Evolutionary conservation across 2,888 invertebrate species (phyloP).

Genomic region (Amblyjoppa proteus): DNA sequence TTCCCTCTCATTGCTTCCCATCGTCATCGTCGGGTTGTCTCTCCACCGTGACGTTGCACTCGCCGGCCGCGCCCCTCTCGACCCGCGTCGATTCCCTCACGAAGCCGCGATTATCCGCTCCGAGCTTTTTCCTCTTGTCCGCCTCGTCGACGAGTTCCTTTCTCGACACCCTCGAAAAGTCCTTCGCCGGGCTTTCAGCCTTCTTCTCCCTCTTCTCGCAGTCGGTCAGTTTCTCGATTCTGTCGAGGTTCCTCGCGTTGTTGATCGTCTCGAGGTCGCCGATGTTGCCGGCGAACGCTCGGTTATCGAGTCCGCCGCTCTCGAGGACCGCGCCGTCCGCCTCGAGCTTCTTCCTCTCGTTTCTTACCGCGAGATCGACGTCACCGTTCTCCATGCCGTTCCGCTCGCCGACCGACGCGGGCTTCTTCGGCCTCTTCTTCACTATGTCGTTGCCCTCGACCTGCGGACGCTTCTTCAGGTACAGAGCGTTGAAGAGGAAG

Average conservation of each 20-base stretch:
- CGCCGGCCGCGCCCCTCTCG: conserved; percentile 46
- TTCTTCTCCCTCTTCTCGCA: conserved; percentile 28
- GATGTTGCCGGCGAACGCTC: conserved; percentile 22
- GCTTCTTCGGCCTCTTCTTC: conserved; percentile 86
- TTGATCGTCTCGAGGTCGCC: conserved; percentile 75
- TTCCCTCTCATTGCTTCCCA: conserved; percentile 47
- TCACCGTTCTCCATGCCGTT: conserved; percentile 67
- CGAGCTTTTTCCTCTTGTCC: conserved; percentile 28
- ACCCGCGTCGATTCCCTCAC: conserved; percentile 63
- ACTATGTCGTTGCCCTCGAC: conserved; percentile 87
- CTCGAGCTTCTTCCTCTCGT: conserved; percentile 67
- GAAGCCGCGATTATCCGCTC: conserved; percentile 71
- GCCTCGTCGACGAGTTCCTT: background rate
- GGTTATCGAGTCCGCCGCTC: conserved; percentile 29
- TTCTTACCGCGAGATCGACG: conserved; percentile 67
- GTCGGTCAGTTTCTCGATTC: conserved; percentile 73
- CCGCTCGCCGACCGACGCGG: conserved; percentile 12
- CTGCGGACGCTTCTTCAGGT: conserved; percentile 87
- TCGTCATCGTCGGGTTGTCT: conserved; percentile 67
- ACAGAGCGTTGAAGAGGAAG: conserved; percentile 89
- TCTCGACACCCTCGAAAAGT: conserved; percentile 1
- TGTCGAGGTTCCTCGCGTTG: conserved; percentile 78
- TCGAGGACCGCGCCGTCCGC: conserved; percentile 3
- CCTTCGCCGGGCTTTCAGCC: conserved; percentile 17
- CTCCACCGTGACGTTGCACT: conserved; percentile 75